Conservation (phyloP, 2,113 vertebrate genomes). For the Herpailurus yagouaroundi region DNA sequence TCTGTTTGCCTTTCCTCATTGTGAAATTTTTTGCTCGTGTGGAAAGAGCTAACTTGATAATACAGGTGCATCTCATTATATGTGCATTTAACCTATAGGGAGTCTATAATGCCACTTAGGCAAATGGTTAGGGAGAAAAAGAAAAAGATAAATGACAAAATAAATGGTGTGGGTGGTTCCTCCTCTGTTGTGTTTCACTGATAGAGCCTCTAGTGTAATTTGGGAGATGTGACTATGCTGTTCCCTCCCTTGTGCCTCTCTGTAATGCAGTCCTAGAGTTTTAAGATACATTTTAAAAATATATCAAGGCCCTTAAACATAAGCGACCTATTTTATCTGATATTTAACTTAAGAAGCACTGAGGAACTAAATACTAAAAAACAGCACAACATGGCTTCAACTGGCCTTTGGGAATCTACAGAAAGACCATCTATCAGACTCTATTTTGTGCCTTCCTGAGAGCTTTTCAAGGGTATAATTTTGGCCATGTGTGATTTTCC, state of each 20-base stretch:
- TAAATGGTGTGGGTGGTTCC: background rate
- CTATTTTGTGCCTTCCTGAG: background rate
- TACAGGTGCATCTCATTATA: background rate
- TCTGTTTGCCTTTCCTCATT: background rate
- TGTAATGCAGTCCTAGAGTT: background rate
- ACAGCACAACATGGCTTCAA: background rate
- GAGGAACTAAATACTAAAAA: background rate
- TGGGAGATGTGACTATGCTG: background rate
- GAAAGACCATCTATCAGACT: background rate
- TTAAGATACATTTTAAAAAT: background rate
- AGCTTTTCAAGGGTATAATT: background rate
- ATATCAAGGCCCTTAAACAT: background rate
- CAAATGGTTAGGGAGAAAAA: background rate
- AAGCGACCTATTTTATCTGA: background rate
- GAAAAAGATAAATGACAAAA: background rate
- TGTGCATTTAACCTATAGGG: background rate
- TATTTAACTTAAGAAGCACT: constrained; percentile 14
- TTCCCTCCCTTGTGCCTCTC: background rate
- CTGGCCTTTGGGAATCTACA: background rate
- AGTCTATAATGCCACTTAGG: background rate
- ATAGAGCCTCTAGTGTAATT: background rate
- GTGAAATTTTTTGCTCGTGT: background rate
- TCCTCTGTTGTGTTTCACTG: fast-evolving
- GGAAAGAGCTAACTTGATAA: background rate
- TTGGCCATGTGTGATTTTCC: background rate